Evolutionary conservation across 1,140 invertebrate species (phyloP).

Genomic region (Drosophila jambulina): DNA sequence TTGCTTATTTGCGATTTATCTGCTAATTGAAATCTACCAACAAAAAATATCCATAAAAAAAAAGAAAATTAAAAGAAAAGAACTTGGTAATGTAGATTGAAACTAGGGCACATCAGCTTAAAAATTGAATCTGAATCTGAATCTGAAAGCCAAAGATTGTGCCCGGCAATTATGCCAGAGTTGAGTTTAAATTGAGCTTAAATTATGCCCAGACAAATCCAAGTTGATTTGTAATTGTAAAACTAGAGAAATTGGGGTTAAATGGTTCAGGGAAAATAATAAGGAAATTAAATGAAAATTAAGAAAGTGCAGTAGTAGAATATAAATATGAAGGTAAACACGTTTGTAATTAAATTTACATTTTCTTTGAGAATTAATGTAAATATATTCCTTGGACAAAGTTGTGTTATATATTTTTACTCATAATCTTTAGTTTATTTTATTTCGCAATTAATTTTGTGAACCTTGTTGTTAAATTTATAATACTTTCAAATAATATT

Average conservation of each 20-base stretch:
- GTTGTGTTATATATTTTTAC: neutral
- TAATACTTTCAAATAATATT: neutral
- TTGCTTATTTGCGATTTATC: slow-evolving; percentile 32
- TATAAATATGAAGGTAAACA: neutral
- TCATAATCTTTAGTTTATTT: neutral
- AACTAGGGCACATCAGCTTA: slow-evolving; percentile 8
- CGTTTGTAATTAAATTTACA: neutral
- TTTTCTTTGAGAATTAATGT: neutral
- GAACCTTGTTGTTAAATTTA: neutral
- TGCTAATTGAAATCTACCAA: slow-evolving; percentile 53
- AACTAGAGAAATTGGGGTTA: slow-evolving; percentile 26
- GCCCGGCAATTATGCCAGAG: slow-evolving; percentile 25
- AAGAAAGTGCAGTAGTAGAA: neutral
- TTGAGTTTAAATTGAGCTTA: slow-evolving; percentile 27
- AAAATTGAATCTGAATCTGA: slow-evolving; percentile 4
- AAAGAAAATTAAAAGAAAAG: too few relatives aligned
- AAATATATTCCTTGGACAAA: neutral
- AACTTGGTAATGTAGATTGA: slow-evolving; percentile 2
- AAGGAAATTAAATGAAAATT: neutral
- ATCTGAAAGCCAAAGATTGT: slow-evolving; percentile 15
- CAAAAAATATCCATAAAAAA: neutral
- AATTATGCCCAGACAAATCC: slow-evolving; percentile 15
- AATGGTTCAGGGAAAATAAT: slow-evolving; percentile 4
- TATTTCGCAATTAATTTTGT: neutral
- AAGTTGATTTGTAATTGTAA: slow-evolving; percentile 21